phyloP scores from a whole-genome alignment of 2,888 invertebrate genomes.

The Plagodis pulveraria region DNA sequence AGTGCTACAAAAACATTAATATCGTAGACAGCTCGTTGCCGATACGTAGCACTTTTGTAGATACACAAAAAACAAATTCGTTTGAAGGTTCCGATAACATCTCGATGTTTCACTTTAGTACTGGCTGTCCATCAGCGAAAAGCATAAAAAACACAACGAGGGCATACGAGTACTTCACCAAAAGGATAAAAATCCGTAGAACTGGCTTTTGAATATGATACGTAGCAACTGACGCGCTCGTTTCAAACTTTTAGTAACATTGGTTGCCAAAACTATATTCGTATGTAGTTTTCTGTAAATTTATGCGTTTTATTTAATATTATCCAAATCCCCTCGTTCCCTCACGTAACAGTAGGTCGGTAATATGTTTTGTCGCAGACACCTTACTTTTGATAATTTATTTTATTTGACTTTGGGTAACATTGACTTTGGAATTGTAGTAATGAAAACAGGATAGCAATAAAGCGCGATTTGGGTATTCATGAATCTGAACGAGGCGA shows the following conservation, averaged over 20 bases:
- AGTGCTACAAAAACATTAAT: constrained; percentile 19
- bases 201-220: constrained; percentile 7
- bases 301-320: constrained; percentile 50
- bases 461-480: constrained; percentile 66
- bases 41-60: constrained; percentile 15
- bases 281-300: constrained; percentile 44
- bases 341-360: constrained; percentile 39
- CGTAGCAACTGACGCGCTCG: constrained; percentile 29
- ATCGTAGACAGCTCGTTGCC: constrained; percentile 4
- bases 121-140: constrained; percentile 12
- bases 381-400: constrained; percentile 35
- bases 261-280: constrained; percentile 38
- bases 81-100: no score
- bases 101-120: neutral
- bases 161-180: neutral
- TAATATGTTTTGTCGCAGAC: constrained; percentile 33
- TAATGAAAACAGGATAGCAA: constrained; percentile 55
- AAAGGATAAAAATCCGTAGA: constrained; percentile 17
- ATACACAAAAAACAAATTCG: neutral
- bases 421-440: constrained; percentile 49
- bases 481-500: constrained; percentile 53
- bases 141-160: neutral
- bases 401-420: constrained; percentile 45
- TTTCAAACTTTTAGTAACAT: constrained; percentile 42
- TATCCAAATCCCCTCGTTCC: constrained; percentile 36